A percentile compares a stretch with the other conserved stretches of the same genome.
phyloP scores from a whole-genome alignment of 2,113 vertebrate species.

The Neotragus moschatus region DNA sequence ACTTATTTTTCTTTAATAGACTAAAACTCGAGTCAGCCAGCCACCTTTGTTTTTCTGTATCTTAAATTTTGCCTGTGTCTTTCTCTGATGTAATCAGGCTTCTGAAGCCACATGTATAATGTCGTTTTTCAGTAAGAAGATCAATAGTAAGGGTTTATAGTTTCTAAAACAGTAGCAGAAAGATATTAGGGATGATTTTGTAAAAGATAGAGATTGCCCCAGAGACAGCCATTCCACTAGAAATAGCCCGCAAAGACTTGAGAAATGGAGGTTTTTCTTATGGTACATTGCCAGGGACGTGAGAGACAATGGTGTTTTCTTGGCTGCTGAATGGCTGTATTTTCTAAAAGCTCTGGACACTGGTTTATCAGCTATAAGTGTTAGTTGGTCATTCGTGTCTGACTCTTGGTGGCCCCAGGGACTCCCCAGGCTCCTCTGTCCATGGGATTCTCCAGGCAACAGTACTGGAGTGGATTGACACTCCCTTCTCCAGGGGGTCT shows the following conservation, averaged over 20 bases:
- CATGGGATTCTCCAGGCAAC: not conserved
- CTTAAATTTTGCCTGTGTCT: not conserved
- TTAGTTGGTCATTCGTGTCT: not conserved
- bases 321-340: rapidly evolving
- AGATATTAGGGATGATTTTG: not conserved
- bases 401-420: not conserved
- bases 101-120: not conserved
- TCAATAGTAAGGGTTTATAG: not conserved
- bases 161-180: not conserved
- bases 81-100: not conserved
- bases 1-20: not conserved
- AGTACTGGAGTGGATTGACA: not conserved
- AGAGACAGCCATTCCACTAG: not conserved
- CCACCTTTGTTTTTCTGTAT: not conserved
- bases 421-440: not conserved
- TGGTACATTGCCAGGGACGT: rapidly evolving
- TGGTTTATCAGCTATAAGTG: not conserved
- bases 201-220: not conserved
- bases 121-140: not conserved
- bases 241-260: not conserved
- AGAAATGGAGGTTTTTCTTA: not conserved
- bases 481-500: not conserved
- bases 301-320: not conserved
- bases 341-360: not conserved
- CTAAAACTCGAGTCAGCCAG: not conserved